These are phyloP conservation scores for Galendromus occidentalis DNA, from an alignment of 1,140 invertebrate species.

Conservation along the genomic window DNA sequence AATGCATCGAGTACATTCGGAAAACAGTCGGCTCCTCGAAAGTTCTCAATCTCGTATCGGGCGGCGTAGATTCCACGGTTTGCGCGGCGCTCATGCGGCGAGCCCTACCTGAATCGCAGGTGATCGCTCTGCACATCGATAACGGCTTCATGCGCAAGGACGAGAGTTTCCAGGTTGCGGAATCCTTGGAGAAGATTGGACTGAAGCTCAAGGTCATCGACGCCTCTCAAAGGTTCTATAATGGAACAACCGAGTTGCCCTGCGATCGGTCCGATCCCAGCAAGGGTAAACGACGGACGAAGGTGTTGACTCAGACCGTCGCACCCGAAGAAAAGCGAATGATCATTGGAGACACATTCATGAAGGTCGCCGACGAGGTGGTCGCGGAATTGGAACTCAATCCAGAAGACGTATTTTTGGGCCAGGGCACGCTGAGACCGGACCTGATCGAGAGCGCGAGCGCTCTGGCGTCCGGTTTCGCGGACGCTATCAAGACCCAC, in stretches of 20 bases:
- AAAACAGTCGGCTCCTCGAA: conserved; percentile 73
- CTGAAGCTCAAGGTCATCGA: conserved; percentile 49
- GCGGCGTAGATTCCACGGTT: conserved; percentile 94
- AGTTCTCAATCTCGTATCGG: conserved; percentile 69
- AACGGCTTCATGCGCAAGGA: conserved; percentile 97
- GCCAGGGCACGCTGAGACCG: conserved; percentile 68
- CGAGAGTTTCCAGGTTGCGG: conserved; percentile 69
- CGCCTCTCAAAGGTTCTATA: conserved; percentile 33
- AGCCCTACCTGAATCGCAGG: conserved; percentile 65
- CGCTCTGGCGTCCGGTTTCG: conserved; percentile 51
- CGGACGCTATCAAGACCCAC: conserved; percentile 97
- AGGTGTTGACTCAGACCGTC: conserved; percentile 61
- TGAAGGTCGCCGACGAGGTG: conserved; percentile 59
- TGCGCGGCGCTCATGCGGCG: conserved; percentile 82
- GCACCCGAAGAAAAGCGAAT: conserved; percentile 92
- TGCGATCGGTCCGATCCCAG: conserved; percentile 35
- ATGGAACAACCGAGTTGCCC: conserved; percentile 54
- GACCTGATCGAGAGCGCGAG: conserved; percentile 97
- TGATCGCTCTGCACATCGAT: conserved; percentile 92
- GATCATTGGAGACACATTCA: conserved; percentile 97
- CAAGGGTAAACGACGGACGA: conserved; percentile 51
- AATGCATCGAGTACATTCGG: conserved; percentile 80
- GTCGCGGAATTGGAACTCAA: conserved; percentile 57
- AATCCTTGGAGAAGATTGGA: conserved; percentile 62
- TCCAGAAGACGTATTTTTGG: conserved; percentile 62